Percentiles rank a stretch among this genome's conserved stretches.
These are phyloP conservation scores for Notarius lentiginosus DNA, from an alignment of 2,113 vertebrate species.

Conservation along the genomic window DNA sequence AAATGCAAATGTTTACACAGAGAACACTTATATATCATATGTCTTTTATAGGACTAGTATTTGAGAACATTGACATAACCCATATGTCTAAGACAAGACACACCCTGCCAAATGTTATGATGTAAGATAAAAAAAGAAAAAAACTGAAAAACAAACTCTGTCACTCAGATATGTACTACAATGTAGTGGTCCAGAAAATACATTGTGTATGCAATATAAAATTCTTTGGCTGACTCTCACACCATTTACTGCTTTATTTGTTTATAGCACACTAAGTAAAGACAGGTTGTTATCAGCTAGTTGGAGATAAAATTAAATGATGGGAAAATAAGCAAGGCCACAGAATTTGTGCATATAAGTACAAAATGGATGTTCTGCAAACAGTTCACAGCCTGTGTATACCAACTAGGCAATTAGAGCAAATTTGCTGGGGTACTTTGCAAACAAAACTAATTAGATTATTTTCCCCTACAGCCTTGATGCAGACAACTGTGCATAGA, in stretches of 20 bases:
- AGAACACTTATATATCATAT: not conserved
- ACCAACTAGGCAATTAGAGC: constrained; percentile 30
- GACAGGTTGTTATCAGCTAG: not conserved
- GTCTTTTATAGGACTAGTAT: not conserved
- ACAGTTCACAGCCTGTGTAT: constrained; percentile 48
- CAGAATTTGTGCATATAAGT: not conserved
- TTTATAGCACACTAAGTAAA: not conserved
- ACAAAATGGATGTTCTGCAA: constrained; percentile 40
- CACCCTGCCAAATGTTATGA: constrained; percentile 38
- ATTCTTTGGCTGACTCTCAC: not conserved
- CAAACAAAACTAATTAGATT: constrained; percentile 64
- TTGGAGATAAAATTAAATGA: not conserved
- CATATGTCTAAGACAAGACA: constrained; percentile 9
- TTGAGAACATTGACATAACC: not conserved
- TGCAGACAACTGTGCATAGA: not conserved
- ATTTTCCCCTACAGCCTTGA: not conserved
- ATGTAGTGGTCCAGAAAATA: not conserved
- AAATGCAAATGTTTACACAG: not conserved
- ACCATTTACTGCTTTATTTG: not conserved
- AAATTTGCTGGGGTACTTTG: constrained; percentile 7
- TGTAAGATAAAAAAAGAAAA: constrained; percentile 22
- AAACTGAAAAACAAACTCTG: not conserved
- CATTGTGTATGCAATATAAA: not conserved
- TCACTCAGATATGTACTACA: not conserved
- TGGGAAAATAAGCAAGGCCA: not conserved